Evolutionary conservation across 2,113 vertebrate species (phyloP), one percentile per base, ranked within the genome.

Genomic region (Cettia cetti): DNA sequence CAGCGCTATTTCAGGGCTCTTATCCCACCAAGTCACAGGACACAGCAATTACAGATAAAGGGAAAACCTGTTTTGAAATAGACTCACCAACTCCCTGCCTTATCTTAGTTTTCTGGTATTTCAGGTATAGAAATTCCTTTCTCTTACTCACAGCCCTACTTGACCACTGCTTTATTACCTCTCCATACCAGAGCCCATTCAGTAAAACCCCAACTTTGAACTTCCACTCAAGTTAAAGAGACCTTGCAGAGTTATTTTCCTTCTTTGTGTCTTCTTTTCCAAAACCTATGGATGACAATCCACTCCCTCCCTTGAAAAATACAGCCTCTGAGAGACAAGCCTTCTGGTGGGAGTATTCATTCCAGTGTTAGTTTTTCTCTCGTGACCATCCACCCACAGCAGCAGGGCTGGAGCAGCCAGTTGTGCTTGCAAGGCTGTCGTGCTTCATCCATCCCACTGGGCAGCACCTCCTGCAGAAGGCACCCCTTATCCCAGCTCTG

Each of bases 371-470:
- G 23, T 9, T 40, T 42, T 60, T 56, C 21, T 82, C 33, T 49
- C 0, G 0, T 47, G 23, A 40, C 35, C 15, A 50, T 26, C 20
- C 65, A 47, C 35, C 49, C 33, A n/a, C 0, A 3, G 64, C 31
- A 57, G 37, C 1, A 0, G 8, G n/a, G 33, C 31, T 2, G 4
- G 30, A 18, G 50, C 4, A 1, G 31, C 21, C 0, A 0, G n/a
- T 6, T 60, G 23, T 24, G 12, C 42, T 40, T 39, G 15, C 22
- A 28, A 8, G 12, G 20, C 26, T 0, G 0, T 39, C 44, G 4
- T 5, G 5, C 44, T 63, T 21, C 0, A 0, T 22, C 61, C 11
- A 2, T 19, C 35, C 57, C 57, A 23, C 16, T 2, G 3, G 45
- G 54, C 23, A 74, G 39, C 66, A 27, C 2, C 39, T 76, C 49